Base-by-base conservation (phyloP, 1,140 invertebrate species). In the Drosophila ogumai region DNA sequence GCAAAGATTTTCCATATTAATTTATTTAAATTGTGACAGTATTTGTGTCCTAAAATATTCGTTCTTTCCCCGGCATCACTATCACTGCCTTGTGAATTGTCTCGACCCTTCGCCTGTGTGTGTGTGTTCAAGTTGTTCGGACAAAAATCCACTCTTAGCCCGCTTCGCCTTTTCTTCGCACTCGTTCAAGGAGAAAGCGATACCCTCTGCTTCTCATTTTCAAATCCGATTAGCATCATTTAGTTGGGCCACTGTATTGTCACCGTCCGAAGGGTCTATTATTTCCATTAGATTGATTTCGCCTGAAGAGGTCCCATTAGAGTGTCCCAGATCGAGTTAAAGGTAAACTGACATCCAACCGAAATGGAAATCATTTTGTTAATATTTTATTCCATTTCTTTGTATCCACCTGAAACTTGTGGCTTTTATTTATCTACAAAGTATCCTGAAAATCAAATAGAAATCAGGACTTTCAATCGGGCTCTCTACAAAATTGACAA, bases 211-310 rank as follows among this genome's bases (percentile, higher is more conserved):
- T 67, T 69, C 85, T 90, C 75, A 81, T 73, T 90, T 81, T 90
- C 78, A 90, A 90, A 90, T 90, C 85, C 85, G 85, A 90, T 90
- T 90, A 90, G 86, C 85, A 90, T 90, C 85, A 90, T 90, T 90
- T 85, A 85, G 85, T 71, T 65, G 40, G 61, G 63, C 58, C 80
- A 63, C 59, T 74, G 60, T 47, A 47, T 81, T 79, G 69, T 78
- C 38, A 61, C 46, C 78, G 60, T 74, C 58, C 64, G 72, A 79
- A 67, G 64, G 65, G 59, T 81, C 69, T 71, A 90, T 90, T 90
- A 90, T 68, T 78, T 90, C 56, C 85, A 74, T 60, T 73, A 80
- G 78, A 90, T 90, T 88, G 78, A 90, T 84, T 90, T 90, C 41
- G 38, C 46, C 38, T 43, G 44, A 36, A 60, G 32, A 64, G 40